Evolutionary conservation across 2,113 vertebrate genomes (phyloP), one percentile per base, ranked within the genome.

Genomic region (Euleptes europaea): DNA sequence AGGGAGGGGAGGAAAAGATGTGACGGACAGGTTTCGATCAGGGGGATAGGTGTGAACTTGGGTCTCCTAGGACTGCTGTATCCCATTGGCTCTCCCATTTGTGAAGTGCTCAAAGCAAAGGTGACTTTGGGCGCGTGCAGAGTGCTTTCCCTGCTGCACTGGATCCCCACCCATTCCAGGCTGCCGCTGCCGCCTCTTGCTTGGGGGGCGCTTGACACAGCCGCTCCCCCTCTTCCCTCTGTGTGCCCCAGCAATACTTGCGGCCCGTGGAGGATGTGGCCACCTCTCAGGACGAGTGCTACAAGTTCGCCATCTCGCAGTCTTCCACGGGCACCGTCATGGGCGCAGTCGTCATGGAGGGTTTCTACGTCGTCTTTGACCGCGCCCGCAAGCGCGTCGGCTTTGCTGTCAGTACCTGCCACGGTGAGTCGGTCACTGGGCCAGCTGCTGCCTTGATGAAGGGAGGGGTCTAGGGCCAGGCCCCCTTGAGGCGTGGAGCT

Each of bases 291-390:
- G 99, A 99, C 0, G 98, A 99, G 95, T 99, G 99, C 94, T 99
- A 99, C 92, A 99, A 99, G 93, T 99, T 99, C 0, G 99, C 98
- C 13, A 97, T 99, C 93, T 99, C 99, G 21, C 98, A 99, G 95
- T 99, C 98, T 4, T 98, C 97, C 95, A 99, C 98, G 0, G 98
- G 99, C 17, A 99, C 98, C 0, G 99, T 99, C 71, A 99, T 99
- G 98, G 99, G 99, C 0, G 99, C 98, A 0, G 98, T 99, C 9
- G 98, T 99, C 96, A 99, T 99, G 99, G 99, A 99, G 91, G 99
- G 99, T 17, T 99, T 99, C 95, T 99, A 99, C 0, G 99, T 99
- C 13, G 97, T 99, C 80, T 99, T 99, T 0, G 98, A 99, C 91
- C 97, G 99, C 0, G 96, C 98, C 80, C 96, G 92, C 83, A 99